Base-by-base conservation (phyloP, 2,113 vertebrate genomes). In the Vanacampus margaritifer region DNA sequence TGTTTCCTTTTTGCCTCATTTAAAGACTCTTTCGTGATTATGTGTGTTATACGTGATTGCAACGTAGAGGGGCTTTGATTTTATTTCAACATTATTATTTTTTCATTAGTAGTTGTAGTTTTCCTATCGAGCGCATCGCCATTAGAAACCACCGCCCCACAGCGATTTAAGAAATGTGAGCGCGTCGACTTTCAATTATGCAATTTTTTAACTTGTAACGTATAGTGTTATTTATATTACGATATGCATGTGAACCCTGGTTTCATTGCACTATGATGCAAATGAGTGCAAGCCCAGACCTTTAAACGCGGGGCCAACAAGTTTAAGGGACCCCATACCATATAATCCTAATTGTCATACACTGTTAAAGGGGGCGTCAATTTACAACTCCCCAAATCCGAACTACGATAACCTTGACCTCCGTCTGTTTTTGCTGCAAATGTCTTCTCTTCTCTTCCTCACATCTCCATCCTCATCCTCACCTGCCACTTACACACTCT, bases 361-460 rank as follows among this genome's bases (percentile, higher is more conserved):
- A 67, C 62, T 24, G 60, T 62, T 64, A 48, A 64, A 71, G 61
- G 45, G 68, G 32, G 53, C 71, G 62, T 71, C 53, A 21, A 28
- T 72, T 79, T 43, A 60, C 50, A 35, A 64, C 39, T 51, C 41
- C 91, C 91, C 89, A 91, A 89, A 91, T 65, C 54, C 93, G 17
- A 46, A 4, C 7, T 19, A 48, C 19, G 19, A 0, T 51, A 93
- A 95, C 94, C 94, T 94, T 95, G 94, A 95, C 95, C 93, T 94
- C 93, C 94, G 94, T 95, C 94, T 95, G 93, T 92, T 94, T n/a
- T 57, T 91, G 90, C 91, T 74, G 94, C 93, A 90, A 92, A 92
- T 68, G 10, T 36, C 35, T 21, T 36, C 36, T 9, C 7, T 87
- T 78, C 64, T 66, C 45, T 63, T 65, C 64, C 17, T 48, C 50